Base-by-base conservation (phyloP, 2,113 vertebrate genomes). In the Baryphthengus martii region DNA sequence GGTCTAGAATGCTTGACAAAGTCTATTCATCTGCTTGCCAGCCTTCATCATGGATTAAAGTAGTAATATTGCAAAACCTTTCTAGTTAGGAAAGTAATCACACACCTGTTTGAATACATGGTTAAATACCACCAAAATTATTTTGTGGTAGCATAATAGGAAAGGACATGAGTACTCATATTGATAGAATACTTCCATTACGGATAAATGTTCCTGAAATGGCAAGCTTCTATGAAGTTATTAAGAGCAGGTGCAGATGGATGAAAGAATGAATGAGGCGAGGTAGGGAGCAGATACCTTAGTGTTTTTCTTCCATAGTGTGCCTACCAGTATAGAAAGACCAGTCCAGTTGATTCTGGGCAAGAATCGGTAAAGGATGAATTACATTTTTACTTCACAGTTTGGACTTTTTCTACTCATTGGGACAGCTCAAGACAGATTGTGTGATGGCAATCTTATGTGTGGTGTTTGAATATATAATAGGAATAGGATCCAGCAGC, bases 381-480 rank as follows among this genome's bases (percentile, higher is more conserved):
- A 47, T 71, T 75, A 5, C 39, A 31, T 76, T 88, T 86, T 59
- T 35, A 4, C 4, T 49, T 78, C 66, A 71, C 35, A 81, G 18
- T 89, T 65, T 67, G 31, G 84, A 40, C 44, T 86, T 89, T 81
- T 92, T 85, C 81, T 79, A 65, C 66, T 94, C 45, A 40, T 35
- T 85, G 72, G 91, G 89, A 94, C 70, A 89, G 84, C 91, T 95
- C 74, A 73, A 89, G 91, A 87, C 93, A 97, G 91, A 95, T 89
- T 96, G 94, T 85, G 66, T 75, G 87, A 72, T 95, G 91, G 92
- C 84, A 95, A 78, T 95, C 91, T 94, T 76, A 42, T 42, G 70
- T 31, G 80, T 87, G 88, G 44, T 89, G 84, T 87, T 97, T 94
- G 91, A 97, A 95, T 92, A 96, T 95, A 93, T 93, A 94, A 95